Percentiles rank a stretch among this genome's conserved stretches.
Conservation (phyloP, 1,140 invertebrate genomes). For the Manduca sexta region DNA sequence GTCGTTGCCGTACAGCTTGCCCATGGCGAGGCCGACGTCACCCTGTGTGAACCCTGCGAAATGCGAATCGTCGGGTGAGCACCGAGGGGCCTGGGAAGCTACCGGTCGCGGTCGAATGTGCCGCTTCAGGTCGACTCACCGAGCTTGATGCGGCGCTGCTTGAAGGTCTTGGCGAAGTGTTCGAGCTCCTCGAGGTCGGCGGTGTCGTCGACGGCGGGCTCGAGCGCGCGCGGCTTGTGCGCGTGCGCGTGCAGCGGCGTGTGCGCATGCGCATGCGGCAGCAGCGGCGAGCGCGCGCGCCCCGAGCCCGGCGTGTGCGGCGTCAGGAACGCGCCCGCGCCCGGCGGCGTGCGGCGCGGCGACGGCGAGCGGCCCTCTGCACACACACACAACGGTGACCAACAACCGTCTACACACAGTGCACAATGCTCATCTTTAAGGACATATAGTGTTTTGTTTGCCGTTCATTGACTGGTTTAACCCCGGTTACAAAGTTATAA, state of each 20-base stretch:
- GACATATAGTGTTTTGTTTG: too few species aligned
- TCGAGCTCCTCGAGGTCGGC: constrained; percentile 96
- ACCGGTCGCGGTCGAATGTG: background rate
- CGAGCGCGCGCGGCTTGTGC: constrained; percentile 75
- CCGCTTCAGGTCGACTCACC: constrained; percentile 24
- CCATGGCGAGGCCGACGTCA: constrained; percentile 98
- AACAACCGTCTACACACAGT: too few species aligned
- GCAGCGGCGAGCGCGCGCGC: constrained; percentile 67
- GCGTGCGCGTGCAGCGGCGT: constrained; percentile 75
- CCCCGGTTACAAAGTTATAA: too few species aligned
- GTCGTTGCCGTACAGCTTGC: constrained; percentile 98
- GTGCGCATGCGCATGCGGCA: constrained; percentile 54
- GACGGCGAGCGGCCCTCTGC: constrained; percentile 71
- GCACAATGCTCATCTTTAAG: too few species aligned
- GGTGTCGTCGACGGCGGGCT: constrained; percentile 89
- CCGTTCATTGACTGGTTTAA: too few species aligned
- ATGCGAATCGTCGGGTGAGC: too few species aligned
- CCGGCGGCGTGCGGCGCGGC: constrained; percentile 72
- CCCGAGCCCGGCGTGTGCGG: constrained; percentile 44
- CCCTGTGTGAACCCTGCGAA: constrained; percentile 93
- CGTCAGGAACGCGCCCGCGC: constrained; percentile 52
- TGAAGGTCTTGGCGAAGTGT: constrained; percentile 97
- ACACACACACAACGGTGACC: too few species aligned
- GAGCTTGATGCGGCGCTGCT: constrained; percentile 95
- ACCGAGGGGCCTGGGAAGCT: too few species aligned